Conservation (phyloP, 2,888 invertebrate species). For the Tinea pellionella region DNA sequence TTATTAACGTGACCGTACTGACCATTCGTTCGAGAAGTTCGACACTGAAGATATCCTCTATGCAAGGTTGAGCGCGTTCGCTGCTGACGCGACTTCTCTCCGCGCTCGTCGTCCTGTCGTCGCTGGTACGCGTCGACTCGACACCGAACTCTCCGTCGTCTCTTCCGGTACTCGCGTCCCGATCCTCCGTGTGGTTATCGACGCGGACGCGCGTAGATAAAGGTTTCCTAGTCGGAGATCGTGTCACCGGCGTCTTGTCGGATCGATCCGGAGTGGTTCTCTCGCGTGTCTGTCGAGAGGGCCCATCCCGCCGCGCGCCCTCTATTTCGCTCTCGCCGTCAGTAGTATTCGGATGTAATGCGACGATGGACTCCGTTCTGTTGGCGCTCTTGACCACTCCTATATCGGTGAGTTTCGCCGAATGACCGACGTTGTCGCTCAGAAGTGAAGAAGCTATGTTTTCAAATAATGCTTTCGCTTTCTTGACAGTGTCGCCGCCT, state of each 20-base stretch:
- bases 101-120: slow-evolving; percentile 56
- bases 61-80: slow-evolving; percentile 64
- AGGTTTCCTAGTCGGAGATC: background rate
- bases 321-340: slow-evolving; percentile 33
- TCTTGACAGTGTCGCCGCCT: slow-evolving; percentile 74
- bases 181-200: slow-evolving; percentile 30
- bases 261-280: background rate
- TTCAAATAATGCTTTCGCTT: slow-evolving; percentile 79
- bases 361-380: slow-evolving; percentile 33
- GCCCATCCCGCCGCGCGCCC: background rate
- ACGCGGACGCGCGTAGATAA: slow-evolving; percentile 20
- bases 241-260: too few relatives aligned
- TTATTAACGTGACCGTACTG: slow-evolving; percentile 32
- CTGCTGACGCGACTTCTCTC: slow-evolving; percentile 54
- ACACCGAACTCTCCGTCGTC: slow-evolving; percentile 77
- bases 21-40: slow-evolving; percentile 78
- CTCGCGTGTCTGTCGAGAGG: background rate
- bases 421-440: slow-evolving; percentile 28
- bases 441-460: slow-evolving; percentile 67
- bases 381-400: slow-evolving; percentile 48
- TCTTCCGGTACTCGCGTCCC: slow-evolving; percentile 58
- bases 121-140: slow-evolving; percentile 70
- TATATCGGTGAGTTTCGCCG: slow-evolving; percentile 58
- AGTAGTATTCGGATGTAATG: slow-evolving; percentile 28
- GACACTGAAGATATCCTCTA: slow-evolving; percentile 80